phyloP scores from a whole-genome alignment of 2,888 invertebrate genomes.

The Trissolcus japonicus region DNA sequence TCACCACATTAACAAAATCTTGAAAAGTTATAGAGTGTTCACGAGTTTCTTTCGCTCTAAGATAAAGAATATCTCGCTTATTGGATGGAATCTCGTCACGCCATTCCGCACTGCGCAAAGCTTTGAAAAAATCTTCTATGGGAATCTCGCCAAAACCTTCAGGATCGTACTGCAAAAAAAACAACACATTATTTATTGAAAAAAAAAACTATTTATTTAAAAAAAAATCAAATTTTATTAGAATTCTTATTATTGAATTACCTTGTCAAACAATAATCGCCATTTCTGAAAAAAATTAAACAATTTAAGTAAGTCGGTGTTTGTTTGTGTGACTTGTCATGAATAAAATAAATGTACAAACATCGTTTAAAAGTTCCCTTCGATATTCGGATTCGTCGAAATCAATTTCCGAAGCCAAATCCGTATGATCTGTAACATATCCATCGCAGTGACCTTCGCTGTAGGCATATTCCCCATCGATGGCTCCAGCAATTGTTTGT shows the following conservation, averaged over 20 bases:
- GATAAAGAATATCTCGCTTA: constrained; percentile 82
- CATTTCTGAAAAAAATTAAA: constrained; percentile 85
- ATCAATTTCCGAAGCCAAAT: constrained; percentile 83
- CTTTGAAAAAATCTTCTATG: constrained; percentile 88
- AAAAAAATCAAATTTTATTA: neutral
- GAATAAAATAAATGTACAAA: constrained; percentile 76
- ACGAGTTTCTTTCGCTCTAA: constrained; percentile 68
- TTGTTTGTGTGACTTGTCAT: too few species aligned
- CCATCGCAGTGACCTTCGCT: constrained; percentile 73
- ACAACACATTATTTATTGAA: neutral
- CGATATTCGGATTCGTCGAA: constrained; percentile 86
- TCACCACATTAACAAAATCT: constrained; percentile 96
- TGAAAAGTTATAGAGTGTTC: constrained; percentile 90
- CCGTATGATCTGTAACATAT: constrained; percentile 89
- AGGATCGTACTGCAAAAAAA: constrained; percentile 85
- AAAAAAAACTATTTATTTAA: constrained; percentile 3
- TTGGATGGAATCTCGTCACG: constrained; percentile 85
- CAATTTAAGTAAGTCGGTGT: neutral
- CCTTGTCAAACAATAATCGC: constrained; percentile 91
- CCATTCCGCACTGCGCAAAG: constrained; percentile 87
- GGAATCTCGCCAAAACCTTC: constrained; percentile 96
- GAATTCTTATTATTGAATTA: constrained; percentile 67
- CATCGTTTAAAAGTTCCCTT: constrained; percentile 87
- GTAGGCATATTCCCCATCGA: constrained; percentile 72
- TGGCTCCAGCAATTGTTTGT: constrained; percentile 73